A percentile compares a stretch with the other conserved stretches of the same genome.
Evolutionary conservation across 2,797 vertebrate genomes (phyloP).

Genomic region (Urophycis tenuis): DNA sequence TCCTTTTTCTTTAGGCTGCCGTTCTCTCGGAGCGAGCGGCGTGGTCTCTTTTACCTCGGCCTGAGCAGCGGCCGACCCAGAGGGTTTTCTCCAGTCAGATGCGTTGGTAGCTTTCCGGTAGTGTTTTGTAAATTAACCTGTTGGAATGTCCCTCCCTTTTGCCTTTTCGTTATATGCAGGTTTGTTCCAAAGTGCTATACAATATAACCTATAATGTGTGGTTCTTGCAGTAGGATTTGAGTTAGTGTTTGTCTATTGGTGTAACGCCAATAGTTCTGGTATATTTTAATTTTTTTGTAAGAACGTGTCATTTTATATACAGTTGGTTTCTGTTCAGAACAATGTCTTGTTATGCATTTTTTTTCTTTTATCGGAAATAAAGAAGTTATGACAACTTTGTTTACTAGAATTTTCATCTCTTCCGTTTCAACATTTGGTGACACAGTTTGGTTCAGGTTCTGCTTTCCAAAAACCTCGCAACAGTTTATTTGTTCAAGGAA

Average conservation of each 20-base stretch:
- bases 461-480: neutral
- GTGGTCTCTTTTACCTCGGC: neutral
- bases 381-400: neutral
- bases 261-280: neutral
- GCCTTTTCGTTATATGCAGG: slow-evolving; percentile 4
- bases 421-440: neutral
- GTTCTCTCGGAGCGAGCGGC: neutral
- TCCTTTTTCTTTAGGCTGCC: neutral
- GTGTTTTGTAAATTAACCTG: slow-evolving; percentile 1
- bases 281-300: neutral
- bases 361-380: slow-evolving; percentile 1
- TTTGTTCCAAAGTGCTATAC: neutral
- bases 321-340: neutral
- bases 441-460: neutral
- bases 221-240: neutral
- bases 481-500: too few species aligned
- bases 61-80: neutral
- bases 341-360: neutral
- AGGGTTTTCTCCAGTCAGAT: neutral
- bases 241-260: neutral
- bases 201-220: neutral
- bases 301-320: neutral
- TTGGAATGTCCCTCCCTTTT: neutral
- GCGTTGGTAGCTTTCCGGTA: neutral
- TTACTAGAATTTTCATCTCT: neutral